Evolutionary conservation across 2,888 invertebrate species (phyloP), one percentile per base, ranked within the genome.

Genomic region (Amorpha juglandis): DNA sequence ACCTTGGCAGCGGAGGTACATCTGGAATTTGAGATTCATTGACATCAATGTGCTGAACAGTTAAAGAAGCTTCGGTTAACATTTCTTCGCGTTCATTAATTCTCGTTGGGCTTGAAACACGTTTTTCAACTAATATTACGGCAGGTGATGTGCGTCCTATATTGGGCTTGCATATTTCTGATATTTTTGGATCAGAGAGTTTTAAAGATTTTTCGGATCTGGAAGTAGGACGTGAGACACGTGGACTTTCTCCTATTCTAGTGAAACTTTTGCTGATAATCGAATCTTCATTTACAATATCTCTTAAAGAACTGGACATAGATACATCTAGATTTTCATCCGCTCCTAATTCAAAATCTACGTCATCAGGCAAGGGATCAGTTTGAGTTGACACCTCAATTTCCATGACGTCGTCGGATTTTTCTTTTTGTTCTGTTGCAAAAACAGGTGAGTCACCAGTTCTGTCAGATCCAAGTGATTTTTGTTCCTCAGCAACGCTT

Each of bases 371-470:
- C 53, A 97, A 84, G 0, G 97, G 97, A 87, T 98, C 97, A 0
- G 97, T 98, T 89, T 98, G 97, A 0, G 97, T 97, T 0, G 97
- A 97, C 6, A 96, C 96, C 79, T 96, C 96, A 33, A 95, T 95
- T 86, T 97, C 97, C 69, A 94, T 82, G 27, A 93, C 78, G 71
- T 90, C 84, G 62, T 92, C 89, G 52, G 79, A 64, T 67, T 80
- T 83, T 19, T 68, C 66, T 64, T 80, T 74, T 21, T 84, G 81
- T 64, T 77, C 73, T 6, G 69, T 69, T 53, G 72, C 77, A 48
- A 71, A 70, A 11, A 75, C 68, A n/a, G 75, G 72, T n/a, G 74
- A 65, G 55, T 81, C 80, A 21, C 74, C 70, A 11, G 71, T 68
- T 63, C 70, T 74, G 45, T 81, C 79, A 21, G 68, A 66, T 62